Base-by-base conservation (phyloP, 2,888 invertebrate species). In the Drosophila prostipennis region DNA sequence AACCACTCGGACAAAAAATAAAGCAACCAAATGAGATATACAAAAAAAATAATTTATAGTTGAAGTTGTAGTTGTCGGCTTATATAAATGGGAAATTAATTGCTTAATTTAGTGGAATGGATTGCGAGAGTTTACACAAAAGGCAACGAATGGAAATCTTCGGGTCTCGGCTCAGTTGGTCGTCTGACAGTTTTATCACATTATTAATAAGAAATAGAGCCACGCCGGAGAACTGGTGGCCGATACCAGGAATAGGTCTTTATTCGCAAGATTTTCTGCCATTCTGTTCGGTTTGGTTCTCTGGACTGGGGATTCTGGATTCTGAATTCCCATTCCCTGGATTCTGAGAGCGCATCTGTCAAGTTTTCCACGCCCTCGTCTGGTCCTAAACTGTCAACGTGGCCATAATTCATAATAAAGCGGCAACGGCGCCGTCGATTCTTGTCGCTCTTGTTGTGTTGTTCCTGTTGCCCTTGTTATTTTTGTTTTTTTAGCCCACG, bases 71-170 rank as follows among this genome's bases (percentile, higher is more conserved):
- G 78, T 75, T 86, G 81, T 78, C 79, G 81, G 82, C 82, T 82
- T 82, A 87, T 77, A 85, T 87, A 85, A 82, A 83, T 87, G 78
- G 65, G 72, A 80, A 80, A 87, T 82, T 81, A 86, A 84, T 84
- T 84, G 84, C 87, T 86, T 88, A 84, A 84, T 84, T 88, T 79
- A 88, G 87, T 88, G 87, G 89, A 84, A 84, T 83, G 86, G 77
- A 86, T 87, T 70, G 87, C 75, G 64, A 72, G 85, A 78, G 87
- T 84, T 74, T 65, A 58, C 46, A 49, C 71, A 54, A 64, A 49
- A 42, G 43, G 64, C 55, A 49, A 42, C 79, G 43, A 60, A 54
- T 68, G 59, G 64, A 60, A 65, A 60, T 59, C 58, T 64, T 72
- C 36, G 60, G 65, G 64, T 63, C 78, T 72, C 60, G 29, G 46